Evolutionary conservation across 2,113 vertebrate genomes (phyloP).

Genomic region (Glaucomys volans): DNA sequence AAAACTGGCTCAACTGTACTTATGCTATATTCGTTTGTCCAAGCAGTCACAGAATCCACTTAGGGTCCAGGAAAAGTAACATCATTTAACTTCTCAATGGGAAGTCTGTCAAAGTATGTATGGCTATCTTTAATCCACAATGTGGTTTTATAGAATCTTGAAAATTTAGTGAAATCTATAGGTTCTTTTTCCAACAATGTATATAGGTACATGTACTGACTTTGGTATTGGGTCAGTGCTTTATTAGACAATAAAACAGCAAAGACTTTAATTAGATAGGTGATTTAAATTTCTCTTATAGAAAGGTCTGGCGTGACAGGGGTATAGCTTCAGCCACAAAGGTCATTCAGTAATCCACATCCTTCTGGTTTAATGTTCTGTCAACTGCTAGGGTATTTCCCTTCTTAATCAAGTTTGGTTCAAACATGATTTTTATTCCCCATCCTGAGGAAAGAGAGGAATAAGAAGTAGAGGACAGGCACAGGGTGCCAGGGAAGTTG

Average conservation of each 20-base stretch:
- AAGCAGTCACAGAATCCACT: neutral
- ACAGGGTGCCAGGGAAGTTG: neutral
- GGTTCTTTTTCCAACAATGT: neutral
- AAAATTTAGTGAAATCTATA: neutral
- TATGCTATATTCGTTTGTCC: neutral
- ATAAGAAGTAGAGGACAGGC: neutral
- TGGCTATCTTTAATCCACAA: neutral
- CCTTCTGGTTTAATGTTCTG: neutral
- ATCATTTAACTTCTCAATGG: neutral
- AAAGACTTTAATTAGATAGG: neutral
- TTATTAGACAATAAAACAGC: neutral
- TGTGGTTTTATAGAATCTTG: neutral
- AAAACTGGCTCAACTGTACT: neutral
- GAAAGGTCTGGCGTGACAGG: neutral
- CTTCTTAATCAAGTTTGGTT: neutral
- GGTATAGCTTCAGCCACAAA: neutral
- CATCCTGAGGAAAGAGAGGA: neutral
- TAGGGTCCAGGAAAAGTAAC: neutral
- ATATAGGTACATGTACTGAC: neutral
- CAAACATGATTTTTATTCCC: neutral
- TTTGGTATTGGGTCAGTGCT: neutral
- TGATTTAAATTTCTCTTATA: neutral
- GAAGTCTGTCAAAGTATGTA: neutral
- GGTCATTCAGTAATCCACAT: no score
- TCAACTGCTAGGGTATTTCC: neutral